phyloP scores from a whole-genome alignment of 2,888 invertebrate genomes.

The Frankliniella intonsa region DNA sequence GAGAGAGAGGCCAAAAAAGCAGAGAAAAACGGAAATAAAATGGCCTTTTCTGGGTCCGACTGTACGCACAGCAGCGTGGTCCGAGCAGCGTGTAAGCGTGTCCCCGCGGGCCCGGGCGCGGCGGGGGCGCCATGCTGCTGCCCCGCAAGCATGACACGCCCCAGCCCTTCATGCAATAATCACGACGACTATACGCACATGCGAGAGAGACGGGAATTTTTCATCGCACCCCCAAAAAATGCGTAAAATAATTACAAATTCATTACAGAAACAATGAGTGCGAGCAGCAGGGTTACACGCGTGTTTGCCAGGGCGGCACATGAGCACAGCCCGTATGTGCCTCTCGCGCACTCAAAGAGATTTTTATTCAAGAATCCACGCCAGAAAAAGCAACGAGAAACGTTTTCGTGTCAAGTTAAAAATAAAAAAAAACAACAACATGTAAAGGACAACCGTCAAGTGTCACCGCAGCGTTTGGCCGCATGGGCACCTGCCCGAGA shows the following conservation, averaged over 20 bases:
- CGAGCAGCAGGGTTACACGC: background rate
- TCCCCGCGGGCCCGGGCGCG: background rate
- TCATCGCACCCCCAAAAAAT: background rate
- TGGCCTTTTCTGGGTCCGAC: no score
- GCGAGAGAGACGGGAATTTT: background rate
- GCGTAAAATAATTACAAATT: constrained; percentile 8
- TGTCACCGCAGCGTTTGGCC: background rate
- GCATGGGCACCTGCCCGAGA: no score
- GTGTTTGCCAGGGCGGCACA: no score
- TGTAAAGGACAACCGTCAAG: background rate
- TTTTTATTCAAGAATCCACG: no score
- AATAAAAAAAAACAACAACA: no score
- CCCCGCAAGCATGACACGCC: background rate
- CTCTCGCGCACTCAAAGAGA: no score
- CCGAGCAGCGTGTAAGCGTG: background rate
- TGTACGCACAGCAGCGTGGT: background rate
- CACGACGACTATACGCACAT: background rate
- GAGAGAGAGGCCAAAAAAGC: background rate
- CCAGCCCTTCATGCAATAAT: constrained; percentile 2
- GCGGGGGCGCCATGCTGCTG: background rate
- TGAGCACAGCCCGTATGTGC: no score
- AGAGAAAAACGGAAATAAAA: no score
- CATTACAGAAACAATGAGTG: background rate
- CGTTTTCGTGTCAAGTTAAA: no score
- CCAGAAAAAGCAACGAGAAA: no score